Conservation (phyloP, 2,113 vertebrate species). For the Hippocampus barbouri region DNA sequence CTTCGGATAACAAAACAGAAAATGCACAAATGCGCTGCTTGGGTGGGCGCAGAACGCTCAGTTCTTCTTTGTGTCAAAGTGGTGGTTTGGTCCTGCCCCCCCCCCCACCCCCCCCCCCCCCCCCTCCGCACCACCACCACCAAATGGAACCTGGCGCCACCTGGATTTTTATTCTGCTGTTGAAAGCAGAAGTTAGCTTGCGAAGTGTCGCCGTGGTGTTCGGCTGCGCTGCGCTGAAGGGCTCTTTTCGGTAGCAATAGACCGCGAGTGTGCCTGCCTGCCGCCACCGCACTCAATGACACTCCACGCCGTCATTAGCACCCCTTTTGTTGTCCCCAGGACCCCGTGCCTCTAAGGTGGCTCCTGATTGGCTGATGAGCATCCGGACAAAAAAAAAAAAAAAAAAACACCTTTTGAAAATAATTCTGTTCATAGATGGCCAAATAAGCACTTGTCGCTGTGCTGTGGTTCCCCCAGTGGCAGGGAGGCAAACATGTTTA, state of each 20-base stretch:
- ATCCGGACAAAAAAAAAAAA: background rate
- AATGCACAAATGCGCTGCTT: constrained; percentile 8
- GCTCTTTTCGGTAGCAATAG: constrained; percentile 81
- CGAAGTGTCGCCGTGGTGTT: background rate
- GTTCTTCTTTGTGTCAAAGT: constrained; percentile 3
- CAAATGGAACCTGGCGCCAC: background rate
- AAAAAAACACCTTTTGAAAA: background rate
- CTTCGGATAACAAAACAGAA: background rate
- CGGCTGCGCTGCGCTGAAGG: constrained; percentile 65
- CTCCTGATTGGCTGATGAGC: background rate
- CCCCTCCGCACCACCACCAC: too few relatives aligned
- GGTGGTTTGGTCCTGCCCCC: background rate
- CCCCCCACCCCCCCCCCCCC: too few relatives aligned
- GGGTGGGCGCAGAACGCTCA: background rate
- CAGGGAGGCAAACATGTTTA: background rate
- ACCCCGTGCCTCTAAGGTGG: background rate
- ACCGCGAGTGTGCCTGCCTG: constrained; percentile 75
- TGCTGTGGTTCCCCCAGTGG: background rate
- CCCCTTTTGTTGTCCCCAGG: background rate
- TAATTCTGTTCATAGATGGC: background rate
- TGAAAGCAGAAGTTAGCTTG: constrained; percentile 4
- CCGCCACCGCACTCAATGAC: constrained; percentile 28
- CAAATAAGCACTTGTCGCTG: background rate
- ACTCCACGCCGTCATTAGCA: constrained; percentile 39
- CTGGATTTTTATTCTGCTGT: constrained; percentile 2